These are phyloP conservation scores for Pimpla rufipes DNA, from an alignment of 2,888 invertebrate species.

Conservation along the genomic window DNA sequence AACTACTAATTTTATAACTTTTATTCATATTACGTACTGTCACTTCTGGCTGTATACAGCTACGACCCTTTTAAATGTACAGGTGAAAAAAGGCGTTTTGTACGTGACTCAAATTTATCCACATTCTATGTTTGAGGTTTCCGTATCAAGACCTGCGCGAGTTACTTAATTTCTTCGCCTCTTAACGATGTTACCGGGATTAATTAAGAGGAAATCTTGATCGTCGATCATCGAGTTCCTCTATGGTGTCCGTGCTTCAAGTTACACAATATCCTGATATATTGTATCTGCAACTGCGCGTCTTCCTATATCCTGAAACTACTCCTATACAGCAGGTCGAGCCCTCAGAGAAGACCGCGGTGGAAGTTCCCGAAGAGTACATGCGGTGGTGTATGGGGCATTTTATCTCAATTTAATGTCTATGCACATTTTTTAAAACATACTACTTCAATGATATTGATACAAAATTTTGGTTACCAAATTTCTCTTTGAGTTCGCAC, in stretches of 20 bases:
- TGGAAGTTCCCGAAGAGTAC: background rate
- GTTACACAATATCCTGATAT: background rate
- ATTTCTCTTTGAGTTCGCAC: background rate
- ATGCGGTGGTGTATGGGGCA: too few relatives aligned
- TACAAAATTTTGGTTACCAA: background rate
- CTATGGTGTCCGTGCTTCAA: background rate
- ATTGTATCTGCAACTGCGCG: background rate
- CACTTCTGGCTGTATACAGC: too few relatives aligned
- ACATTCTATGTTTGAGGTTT: background rate
- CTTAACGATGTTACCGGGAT: background rate
- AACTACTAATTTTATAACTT: too few relatives aligned
- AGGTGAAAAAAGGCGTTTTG: too few relatives aligned
- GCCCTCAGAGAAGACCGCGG: background rate
- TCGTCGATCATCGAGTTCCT: background rate
- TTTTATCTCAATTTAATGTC: too few relatives aligned
- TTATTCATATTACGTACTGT: too few relatives aligned
- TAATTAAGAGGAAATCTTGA: background rate
- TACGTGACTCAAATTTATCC: too few relatives aligned
- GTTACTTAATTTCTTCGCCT: background rate
- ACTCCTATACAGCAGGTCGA: background rate
- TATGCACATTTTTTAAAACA: too few relatives aligned
- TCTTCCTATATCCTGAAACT: background rate
- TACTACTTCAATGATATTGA: too few relatives aligned
- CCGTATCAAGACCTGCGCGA: background rate
- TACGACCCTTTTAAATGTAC: too few relatives aligned